phyloP scores from a whole-genome alignment of 1,140 invertebrate genomes.

The Delia radicum region DNA sequence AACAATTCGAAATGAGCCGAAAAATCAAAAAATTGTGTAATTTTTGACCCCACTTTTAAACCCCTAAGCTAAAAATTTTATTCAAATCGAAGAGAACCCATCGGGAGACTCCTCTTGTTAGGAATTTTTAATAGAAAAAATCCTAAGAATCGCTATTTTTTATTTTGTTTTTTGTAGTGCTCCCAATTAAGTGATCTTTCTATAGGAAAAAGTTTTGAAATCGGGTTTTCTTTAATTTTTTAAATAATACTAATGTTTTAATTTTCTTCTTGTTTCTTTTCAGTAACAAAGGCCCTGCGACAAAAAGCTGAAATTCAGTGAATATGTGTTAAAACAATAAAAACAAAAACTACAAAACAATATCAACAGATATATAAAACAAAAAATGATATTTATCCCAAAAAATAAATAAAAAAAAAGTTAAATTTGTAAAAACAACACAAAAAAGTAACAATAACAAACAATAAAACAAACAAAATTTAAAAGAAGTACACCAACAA shows the following conservation, averaged over 20 bases:
- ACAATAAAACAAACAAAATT: constrained; percentile 1
- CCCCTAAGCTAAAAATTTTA: too few relatives aligned
- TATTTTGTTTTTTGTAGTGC: too few relatives aligned
- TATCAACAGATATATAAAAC: constrained; percentile 17
- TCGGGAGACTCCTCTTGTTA: too few relatives aligned
- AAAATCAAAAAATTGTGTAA: too few relatives aligned
- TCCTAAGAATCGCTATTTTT: too few relatives aligned
- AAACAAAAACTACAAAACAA: constrained; percentile 34
- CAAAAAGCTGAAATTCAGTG: constrained; percentile 55
- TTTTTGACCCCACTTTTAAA: too few relatives aligned
- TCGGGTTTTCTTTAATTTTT: too few relatives aligned
- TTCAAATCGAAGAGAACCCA: too few relatives aligned
- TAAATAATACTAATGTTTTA: background rate
- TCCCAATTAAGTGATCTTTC: too few relatives aligned
- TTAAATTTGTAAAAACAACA: background rate
- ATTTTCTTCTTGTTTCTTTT: constrained; percentile 8
- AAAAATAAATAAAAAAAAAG: constrained; percentile 5
- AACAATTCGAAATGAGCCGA: too few relatives aligned
- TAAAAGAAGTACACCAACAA: constrained; percentile 21
- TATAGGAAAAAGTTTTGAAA: too few relatives aligned
- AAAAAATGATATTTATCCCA: constrained; percentile 22
- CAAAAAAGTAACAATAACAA: background rate
- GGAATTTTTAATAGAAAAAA: too few relatives aligned
- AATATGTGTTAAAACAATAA: constrained; percentile 50
- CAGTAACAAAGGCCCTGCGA: constrained; percentile 51